These are phyloP conservation scores for Acleris sparsana DNA, from an alignment of 2,888 invertebrate species.

Conservation along the genomic window DNA sequence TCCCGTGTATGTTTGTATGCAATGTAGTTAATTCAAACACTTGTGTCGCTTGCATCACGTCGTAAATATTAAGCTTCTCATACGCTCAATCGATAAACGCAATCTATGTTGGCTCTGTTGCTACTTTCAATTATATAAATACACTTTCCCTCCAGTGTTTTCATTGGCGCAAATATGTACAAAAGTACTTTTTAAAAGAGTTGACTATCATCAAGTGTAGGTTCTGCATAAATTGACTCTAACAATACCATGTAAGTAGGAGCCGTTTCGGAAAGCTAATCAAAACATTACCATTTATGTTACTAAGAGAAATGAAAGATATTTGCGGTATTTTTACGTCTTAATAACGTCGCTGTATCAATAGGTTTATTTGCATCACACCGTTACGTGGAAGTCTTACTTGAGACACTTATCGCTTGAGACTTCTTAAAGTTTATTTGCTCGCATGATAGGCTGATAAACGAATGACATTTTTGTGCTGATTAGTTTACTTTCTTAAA, in stretches of 20 bases:
- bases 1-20: conserved; percentile 43
- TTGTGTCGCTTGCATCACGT: conserved; percentile 55
- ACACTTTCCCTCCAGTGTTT: conserved; percentile 64
- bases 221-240: conserved; percentile 18
- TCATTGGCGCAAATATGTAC: conserved; percentile 34
- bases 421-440: conserved; percentile 44
- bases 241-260: conserved; percentile 4
- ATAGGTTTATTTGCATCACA: conserved; percentile 38
- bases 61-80: conserved; percentile 57
- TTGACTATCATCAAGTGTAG: conserved; percentile 19
- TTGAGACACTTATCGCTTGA: conserved; percentile 38
- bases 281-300: conserved; percentile 12
- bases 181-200: conserved; percentile 18
- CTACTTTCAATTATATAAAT: conserved; percentile 72
- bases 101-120: conserved; percentile 70
- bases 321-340: conserved; percentile 12
- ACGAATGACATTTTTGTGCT: conserved; percentile 39
- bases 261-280: neutral
- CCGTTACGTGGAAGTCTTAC: conserved; percentile 41
- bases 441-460: conserved; percentile 52
- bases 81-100: conserved; percentile 57
- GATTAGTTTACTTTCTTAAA: neutral
- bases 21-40: conserved; percentile 45
- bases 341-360: conserved; percentile 37
- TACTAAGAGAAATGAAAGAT: conserved; percentile 1